Conservation (phyloP, 1,140 invertebrate genomes). For the Chymomyza costata region DNA sequence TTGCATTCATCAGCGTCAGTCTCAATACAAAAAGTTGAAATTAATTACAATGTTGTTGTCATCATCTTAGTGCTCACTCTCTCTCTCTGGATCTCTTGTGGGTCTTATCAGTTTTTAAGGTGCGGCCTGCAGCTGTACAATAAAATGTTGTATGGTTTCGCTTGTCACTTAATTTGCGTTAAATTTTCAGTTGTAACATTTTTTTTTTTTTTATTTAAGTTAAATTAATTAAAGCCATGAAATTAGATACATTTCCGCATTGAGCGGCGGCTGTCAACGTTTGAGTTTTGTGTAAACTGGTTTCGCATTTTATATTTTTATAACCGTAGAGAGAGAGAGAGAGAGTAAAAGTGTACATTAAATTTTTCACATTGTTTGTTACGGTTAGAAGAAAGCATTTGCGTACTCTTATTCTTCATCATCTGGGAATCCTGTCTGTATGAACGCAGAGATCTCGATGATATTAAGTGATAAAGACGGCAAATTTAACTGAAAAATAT, state of each 20-base stretch:
- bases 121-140: conserved; percentile 21
- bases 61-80: too few relatives aligned
- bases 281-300: too few relatives aligned
- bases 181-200: conserved; percentile 15
- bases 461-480: too few relatives aligned
- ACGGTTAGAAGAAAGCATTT: too few relatives aligned
- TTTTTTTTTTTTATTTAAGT: conserved; percentile 22
- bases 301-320: too few relatives aligned
- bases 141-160: background rate
- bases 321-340: too few relatives aligned
- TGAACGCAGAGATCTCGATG: too few relatives aligned
- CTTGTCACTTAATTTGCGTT: conserved; percentile 32
- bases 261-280: background rate
- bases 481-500: too few relatives aligned
- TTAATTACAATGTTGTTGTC: conserved; percentile 54
- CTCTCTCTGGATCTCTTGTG: conserved; percentile 32
- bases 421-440: too few relatives aligned
- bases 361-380: too few relatives aligned
- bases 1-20: conserved; percentile 48
- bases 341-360: too few relatives aligned
- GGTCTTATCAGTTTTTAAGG: conserved; percentile 42
- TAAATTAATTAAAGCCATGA: conserved; percentile 29
- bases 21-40: conserved; percentile 28
- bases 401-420: too few relatives aligned
- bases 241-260: conserved; percentile 41